Conservation (phyloP, 2,113 vertebrate genomes). For the Ciconia stormi region DNA sequence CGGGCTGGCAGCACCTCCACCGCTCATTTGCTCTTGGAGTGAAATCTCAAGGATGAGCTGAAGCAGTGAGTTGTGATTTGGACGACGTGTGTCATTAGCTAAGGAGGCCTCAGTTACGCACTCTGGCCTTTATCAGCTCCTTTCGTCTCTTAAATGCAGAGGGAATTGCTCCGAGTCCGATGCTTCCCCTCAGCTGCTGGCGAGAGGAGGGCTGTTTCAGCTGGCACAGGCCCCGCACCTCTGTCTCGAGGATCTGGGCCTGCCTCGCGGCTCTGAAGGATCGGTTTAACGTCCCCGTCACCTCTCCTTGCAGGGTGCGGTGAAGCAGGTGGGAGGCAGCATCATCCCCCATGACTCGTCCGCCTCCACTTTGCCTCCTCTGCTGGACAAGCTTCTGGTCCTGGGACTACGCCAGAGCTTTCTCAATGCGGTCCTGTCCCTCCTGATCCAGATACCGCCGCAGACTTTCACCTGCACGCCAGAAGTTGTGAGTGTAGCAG, state of each 20-base stretch:
- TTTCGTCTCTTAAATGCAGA: fast-evolving
- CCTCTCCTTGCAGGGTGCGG: not conserved
- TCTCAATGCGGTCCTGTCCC: not conserved
- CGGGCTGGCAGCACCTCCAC: not conserved
- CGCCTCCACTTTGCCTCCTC: not conserved
- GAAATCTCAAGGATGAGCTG: not conserved
- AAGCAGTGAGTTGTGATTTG: not conserved
- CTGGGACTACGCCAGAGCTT: not conserved
- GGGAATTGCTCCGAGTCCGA: fast-evolving
- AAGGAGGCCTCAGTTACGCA: fast-evolving
- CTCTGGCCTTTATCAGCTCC: not conserved
- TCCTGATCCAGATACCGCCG: not conserved
- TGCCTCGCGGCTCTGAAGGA: fast-evolving
- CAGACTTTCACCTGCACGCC: not conserved
- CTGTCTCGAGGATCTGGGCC: fast-evolving
- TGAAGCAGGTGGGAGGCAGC: slow-evolving; percentile 23
- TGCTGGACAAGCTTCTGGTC: not conserved
- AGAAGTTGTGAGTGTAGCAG: not conserved
- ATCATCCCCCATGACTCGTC: slow-evolving; percentile 4
- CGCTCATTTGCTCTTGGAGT: fast-evolving
- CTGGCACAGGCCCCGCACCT: fast-evolving
- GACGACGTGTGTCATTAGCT: too few species aligned
- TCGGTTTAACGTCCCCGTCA: fast-evolving
- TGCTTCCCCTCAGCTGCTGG: not conserved
- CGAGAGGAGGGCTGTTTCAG: not conserved